A percentile compares a stretch with the other conserved stretches of the same genome.
phyloP scores from a whole-genome alignment of 2,888 invertebrate species.

The Camptogramma bilineatum region DNA sequence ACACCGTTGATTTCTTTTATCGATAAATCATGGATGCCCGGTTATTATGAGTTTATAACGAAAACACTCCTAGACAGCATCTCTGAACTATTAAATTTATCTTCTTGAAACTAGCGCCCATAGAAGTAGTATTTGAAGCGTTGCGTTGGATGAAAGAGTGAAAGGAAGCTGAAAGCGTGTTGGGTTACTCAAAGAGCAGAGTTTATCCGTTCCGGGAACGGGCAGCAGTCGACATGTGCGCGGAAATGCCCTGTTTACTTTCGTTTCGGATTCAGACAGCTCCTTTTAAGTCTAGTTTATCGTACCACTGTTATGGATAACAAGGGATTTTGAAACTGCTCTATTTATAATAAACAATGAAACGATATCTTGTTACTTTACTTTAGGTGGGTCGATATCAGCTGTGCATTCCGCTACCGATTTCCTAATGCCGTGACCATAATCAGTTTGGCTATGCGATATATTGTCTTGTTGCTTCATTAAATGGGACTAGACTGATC shows the following conservation, averaged over 20 bases:
- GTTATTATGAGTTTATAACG: conserved; percentile 57
- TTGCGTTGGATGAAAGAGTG: conserved; percentile 32
- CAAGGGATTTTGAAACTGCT: conserved; percentile 70
- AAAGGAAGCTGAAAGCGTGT: conserved; percentile 50
- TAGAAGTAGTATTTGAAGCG: conserved; percentile 30
- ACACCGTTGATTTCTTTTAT: conserved; percentile 57
- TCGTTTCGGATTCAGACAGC: conserved; percentile 69
- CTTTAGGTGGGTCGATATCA: conserved; percentile 54
- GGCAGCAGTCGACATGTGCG: conserved; percentile 61
- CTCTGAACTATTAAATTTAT: conserved; percentile 22
- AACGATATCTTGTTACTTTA: conserved; percentile 58
- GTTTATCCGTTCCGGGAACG: conserved; percentile 59
- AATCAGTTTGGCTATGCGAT: conserved; percentile 49
- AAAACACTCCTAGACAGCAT: conserved; percentile 50
- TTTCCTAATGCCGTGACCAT: conserved; percentile 54
- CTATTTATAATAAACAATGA: conserved; percentile 69
- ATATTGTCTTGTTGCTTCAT: conserved; percentile 49
- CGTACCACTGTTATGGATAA: conserved; percentile 63
- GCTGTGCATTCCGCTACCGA: conserved; percentile 48
- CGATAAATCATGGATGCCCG: conserved; percentile 70
- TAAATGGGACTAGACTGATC: conserved; percentile 21
- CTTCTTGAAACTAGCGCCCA: conserved; percentile 25
- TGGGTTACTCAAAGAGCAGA: conserved; percentile 55
- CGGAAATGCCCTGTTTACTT: conserved; percentile 76
- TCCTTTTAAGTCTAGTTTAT: conserved; percentile 74